phyloP scores from a whole-genome alignment of 2,113 vertebrate genomes.

The Chloroceryle aenea region DNA sequence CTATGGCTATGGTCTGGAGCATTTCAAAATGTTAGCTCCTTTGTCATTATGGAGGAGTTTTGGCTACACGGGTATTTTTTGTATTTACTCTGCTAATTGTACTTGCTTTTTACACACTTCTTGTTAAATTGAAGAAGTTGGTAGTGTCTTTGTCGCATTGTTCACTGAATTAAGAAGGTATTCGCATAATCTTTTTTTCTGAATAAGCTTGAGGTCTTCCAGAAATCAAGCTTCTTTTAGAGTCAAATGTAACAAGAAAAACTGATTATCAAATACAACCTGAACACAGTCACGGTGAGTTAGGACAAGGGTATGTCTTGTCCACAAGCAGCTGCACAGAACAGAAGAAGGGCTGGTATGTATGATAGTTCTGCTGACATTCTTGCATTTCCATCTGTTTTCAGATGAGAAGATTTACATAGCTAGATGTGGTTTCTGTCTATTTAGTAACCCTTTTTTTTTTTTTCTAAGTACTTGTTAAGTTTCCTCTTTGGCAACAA shows the following conservation, averaged over 20 bases:
- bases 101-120: not conserved
- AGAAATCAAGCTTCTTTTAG: not conserved
- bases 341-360: not conserved
- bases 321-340: not conserved
- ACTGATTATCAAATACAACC: not conserved
- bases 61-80: not conserved
- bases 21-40: not conserved
- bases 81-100: not conserved
- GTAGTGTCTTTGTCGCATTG: not conserved
- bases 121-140: not conserved
- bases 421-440: not conserved
- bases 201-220: not conserved
- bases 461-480: not conserved
- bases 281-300: not conserved
- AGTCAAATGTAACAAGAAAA: not conserved
- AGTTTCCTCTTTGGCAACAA: not conserved
- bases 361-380: not conserved
- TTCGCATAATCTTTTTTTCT: not conserved
- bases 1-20: not conserved
- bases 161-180: not conserved
- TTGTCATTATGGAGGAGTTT: not conserved
- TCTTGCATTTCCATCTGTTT: not conserved
- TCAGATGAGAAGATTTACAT: not conserved
- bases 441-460: not conserved
- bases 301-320: not conserved